Percentiles rank a stretch among this genome's conserved stretches.
phyloP scores from a whole-genome alignment of 2,113 vertebrate genomes.

The Cichladusa arquata region DNA sequence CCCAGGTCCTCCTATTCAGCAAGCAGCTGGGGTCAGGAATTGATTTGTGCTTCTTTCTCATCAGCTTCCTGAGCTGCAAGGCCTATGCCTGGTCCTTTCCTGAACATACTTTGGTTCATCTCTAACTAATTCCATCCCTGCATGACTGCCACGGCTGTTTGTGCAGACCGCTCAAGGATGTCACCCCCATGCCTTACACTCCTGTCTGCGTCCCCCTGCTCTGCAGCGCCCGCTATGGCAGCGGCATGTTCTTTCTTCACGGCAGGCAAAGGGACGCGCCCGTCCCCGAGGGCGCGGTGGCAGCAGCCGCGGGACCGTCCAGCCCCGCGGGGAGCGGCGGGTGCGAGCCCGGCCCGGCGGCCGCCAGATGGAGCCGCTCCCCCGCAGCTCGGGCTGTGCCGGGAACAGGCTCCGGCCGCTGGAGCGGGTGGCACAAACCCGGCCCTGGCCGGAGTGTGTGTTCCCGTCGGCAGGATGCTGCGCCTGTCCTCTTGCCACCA shows the following conservation, averaged over 20 bases:
- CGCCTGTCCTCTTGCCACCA: not conserved
- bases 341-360: not conserved
- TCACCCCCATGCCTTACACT: too few species aligned
- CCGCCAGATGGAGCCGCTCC: conserved; percentile 24
- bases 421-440: not conserved
- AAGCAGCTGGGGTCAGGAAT: not conserved
- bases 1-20: not conserved
- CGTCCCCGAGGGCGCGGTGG: not conserved
- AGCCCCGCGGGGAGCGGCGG: not conserved
- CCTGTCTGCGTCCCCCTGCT: not conserved
- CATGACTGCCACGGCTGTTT: fast-evolving
- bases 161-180: not conserved
- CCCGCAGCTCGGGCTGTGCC: not conserved
- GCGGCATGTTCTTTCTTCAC: not conserved
- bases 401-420: too few species aligned
- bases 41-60: not conserved
- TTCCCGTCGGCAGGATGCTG: not conserved
- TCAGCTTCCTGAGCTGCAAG: not conserved
- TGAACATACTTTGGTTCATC: fast-evolving
- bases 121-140: fast-evolving
- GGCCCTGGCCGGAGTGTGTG: fast-evolving
- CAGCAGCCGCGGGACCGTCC: not conserved
- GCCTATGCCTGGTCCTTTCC: not conserved
- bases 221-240: not conserved
- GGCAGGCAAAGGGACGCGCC: not conserved